phyloP scores from a whole-genome alignment of 2,113 vertebrate genomes.

The Coptodon bakossiorum region DNA sequence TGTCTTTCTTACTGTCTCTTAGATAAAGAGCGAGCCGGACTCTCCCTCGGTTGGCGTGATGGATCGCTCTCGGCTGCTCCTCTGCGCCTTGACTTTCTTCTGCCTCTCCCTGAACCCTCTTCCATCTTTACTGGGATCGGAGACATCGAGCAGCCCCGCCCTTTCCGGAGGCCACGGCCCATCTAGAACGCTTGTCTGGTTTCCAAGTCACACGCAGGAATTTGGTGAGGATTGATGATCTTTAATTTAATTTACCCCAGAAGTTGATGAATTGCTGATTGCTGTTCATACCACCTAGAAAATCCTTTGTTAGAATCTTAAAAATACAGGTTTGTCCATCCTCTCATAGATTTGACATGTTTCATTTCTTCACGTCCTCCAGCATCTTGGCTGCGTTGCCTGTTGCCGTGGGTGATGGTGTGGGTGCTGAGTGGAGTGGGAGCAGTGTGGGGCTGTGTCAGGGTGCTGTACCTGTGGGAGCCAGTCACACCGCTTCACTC shows the following conservation, averaged over 20 bases:
- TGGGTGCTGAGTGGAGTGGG: slow-evolving; percentile 93
- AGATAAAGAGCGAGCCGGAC: slow-evolving; percentile 94
- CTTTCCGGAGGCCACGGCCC: slow-evolving; percentile 57
- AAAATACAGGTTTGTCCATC: background rate
- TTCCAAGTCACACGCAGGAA: slow-evolving; percentile 74
- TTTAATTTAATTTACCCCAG: background rate
- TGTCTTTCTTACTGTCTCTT: background rate
- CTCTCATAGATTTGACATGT: background rate
- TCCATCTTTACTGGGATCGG: slow-evolving; percentile 80
- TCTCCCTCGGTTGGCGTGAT: slow-evolving; percentile 94
- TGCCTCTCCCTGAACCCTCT: slow-evolving; percentile 95
- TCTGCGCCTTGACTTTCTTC: slow-evolving; percentile 92
- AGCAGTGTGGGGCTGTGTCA: slow-evolving; percentile 88
- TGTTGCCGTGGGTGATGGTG: slow-evolving; percentile 89
- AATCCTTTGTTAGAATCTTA: background rate
- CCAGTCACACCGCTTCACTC: slow-evolving; percentile 91
- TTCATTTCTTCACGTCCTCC: background rate
- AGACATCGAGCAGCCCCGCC: slow-evolving; percentile 20
- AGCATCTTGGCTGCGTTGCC: slow-evolving; percentile 85
- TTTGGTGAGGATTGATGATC: slow-evolving; percentile 51
- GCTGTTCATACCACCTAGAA: background rate
- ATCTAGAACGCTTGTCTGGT: slow-evolving; percentile 76
- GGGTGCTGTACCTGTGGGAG: slow-evolving; percentile 91
- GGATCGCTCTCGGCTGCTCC: slow-evolving; percentile 94
- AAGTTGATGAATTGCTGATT: background rate